Evolutionary conservation across 2,888 invertebrate genomes (phyloP).

Genomic region (Heptascelio sp.): DNA sequence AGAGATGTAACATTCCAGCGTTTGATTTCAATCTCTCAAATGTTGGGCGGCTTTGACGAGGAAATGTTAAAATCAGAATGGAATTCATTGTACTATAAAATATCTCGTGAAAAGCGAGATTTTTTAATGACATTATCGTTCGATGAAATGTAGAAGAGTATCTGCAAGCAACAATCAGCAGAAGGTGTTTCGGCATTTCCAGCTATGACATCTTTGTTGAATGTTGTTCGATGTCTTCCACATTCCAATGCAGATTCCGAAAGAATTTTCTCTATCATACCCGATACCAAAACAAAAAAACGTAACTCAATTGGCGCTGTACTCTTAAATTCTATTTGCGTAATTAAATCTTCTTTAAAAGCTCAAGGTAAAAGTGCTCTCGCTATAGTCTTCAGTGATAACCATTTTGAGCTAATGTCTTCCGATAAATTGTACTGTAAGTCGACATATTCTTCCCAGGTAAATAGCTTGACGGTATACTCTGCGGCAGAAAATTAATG

Average conservation of each 20-base stretch:
- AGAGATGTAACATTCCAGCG: not conserved
- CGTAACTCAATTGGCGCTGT: not conserved
- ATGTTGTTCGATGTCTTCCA: conserved; percentile 2
- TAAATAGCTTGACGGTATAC: too few species aligned
- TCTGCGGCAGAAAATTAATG: too few species aligned
- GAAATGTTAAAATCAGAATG: conserved; percentile 3
- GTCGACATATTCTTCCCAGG: too few species aligned
- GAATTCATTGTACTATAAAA: not conserved
- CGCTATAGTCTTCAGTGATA: not conserved
- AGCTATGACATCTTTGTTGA: not conserved
- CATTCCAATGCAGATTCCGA: conserved; percentile 31
- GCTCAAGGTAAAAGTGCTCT: not conserved
- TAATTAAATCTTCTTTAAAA: not conserved
- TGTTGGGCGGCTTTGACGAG: not conserved
- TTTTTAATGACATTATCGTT: not conserved
- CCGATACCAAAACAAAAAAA: not conserved
- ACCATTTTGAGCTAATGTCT: not conserved
- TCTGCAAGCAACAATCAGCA: not conserved
- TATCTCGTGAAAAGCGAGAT: not conserved
- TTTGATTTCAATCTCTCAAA: not conserved
- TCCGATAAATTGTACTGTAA: not conserved
- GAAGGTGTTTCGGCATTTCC: not conserved
- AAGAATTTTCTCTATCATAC: conserved; percentile 11
- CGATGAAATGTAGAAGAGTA: conserved; percentile 24
- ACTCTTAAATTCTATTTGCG: conserved; percentile 1